Evolutionary conservation across 1,140 invertebrate genomes (phyloP), one percentile per base, ranked within the genome.

Genomic region (Platyura marginata): DNA sequence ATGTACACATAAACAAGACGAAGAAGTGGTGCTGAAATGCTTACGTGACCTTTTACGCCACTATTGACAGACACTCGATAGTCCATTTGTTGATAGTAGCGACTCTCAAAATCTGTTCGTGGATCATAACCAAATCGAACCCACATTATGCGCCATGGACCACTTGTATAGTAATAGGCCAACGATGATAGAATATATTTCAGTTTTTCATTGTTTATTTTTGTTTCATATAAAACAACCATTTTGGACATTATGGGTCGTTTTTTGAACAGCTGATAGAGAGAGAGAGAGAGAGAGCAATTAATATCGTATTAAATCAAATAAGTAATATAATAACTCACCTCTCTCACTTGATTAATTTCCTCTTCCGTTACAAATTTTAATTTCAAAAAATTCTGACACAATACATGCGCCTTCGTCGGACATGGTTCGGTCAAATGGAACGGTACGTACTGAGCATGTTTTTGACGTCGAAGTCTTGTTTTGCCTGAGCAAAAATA

Each of bases 111-210:
- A 48, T 89, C 76, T 51, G 77, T 79, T 34, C 81, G 66, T 0
- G 89, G 88, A 66, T 94, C 86, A 52, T 88, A 93, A 1, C 87
- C 88, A 51, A 81, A 75, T 54, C 68, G 75, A 0, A 87, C 75
- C 81, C 89, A 94, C 54, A 83, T 70, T 37, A 75, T 74, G 42
- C 85, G 67, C 86, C 88, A 97, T 0, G 91, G 91, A 0, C 92
- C 91, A 48, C 75, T 81, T 11, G 70, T 68, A 59, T 81, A 87
- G 57, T 89, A 89, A 59, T 87, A 86, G 0, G 87, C 82, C 1
- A 87, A 61, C 21, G 75, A 70, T 0, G 90, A 87, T 33, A 94
- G 61, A 25, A 93, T 68, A 51, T 75, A 71, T 62, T 87, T 92
- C 1, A 92, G 54, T 21, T 75, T 71, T 16, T 74, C 68, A 3